Conservation (phyloP, 2,797 vertebrate genomes). For the Rhincodon typus region DNA sequence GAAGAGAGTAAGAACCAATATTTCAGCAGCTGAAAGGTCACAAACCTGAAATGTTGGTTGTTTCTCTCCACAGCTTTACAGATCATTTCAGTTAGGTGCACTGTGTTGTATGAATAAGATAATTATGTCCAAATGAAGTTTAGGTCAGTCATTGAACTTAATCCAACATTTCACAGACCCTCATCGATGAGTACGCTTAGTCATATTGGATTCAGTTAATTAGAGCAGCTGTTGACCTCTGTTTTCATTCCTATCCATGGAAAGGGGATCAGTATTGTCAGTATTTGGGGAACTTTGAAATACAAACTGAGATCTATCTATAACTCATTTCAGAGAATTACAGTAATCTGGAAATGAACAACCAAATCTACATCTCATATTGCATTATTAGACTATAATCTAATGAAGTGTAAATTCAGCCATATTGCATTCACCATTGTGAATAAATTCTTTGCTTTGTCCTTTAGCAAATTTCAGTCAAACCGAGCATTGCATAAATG, state of each 20-base stretch:
- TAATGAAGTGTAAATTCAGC: neutral
- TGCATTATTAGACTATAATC: neutral
- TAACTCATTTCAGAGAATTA: neutral
- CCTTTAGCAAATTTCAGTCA: neutral
- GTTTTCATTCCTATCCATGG: neutral
- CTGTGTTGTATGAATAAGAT: neutral
- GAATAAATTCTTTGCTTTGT: neutral
- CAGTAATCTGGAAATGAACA: too few relatives aligned
- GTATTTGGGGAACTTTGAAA: neutral
- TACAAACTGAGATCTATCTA: neutral
- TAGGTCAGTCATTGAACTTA: neutral
- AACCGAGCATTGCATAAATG: neutral
- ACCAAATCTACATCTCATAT: neutral
- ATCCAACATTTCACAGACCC: neutral
- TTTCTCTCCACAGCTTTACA: too few relatives aligned
- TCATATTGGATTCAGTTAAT: neutral
- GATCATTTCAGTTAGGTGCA: neutral
- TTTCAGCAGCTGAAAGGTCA: too few relatives aligned
- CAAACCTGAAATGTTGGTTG: too few relatives aligned
- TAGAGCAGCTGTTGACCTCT: neutral
- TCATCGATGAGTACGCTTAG: neutral
- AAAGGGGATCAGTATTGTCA: neutral
- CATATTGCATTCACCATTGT: neutral
- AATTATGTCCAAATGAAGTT: neutral
- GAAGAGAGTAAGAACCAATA: too few relatives aligned